Evolutionary conservation across 2,797 vertebrate genomes (phyloP), one percentile per base, ranked within the genome.

Genomic region (Pangasius macronema): DNA sequence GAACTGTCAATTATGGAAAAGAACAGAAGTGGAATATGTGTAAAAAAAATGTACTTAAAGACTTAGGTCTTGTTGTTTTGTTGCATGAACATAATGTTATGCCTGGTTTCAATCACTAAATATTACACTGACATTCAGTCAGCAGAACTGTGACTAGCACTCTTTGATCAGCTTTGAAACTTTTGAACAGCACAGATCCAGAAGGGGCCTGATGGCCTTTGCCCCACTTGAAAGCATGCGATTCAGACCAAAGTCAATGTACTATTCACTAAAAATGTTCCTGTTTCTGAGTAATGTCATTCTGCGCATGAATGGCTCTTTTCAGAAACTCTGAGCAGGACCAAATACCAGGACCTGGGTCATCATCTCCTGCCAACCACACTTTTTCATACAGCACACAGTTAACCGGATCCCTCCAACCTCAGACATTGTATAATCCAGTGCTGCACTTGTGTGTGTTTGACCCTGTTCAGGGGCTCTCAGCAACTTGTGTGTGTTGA

Each of bases 221-320:
- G 73, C 83, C 73, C 65, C 57, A 63, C 46, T 88, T 81, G 68
- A 88, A 88, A 82, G 73, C 57, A 22, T 51, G 46, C 39, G 42
- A 81, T 87, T 84, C n/a, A n/a, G 82, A 80, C 88, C 75, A 88
- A 27, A 87, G 85, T 87, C 84, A 68, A 85, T 88, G 83, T 70
- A 49, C 72, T 67, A 87, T 88, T 91, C 83, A 89, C 65, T 20
- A 59, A 86, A 67, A 51, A 18, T 89, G 63, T 70, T 89, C 79
- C 73, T 49, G 81, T 89, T 88, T 87, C 83, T 65, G 73, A 87
- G 57, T 84, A 59, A 88, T 80, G 73, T 88, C 51, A 85, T 81
- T 61, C 79, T 88, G 75, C 55, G 70, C 75, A 42, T 87, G 51
- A 89, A 88, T 88, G 75, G 72, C 33, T 77, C 83, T 84, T 84